Conservation (phyloP, 2,888 invertebrate species). For the Plagodis dolabraria region DNA sequence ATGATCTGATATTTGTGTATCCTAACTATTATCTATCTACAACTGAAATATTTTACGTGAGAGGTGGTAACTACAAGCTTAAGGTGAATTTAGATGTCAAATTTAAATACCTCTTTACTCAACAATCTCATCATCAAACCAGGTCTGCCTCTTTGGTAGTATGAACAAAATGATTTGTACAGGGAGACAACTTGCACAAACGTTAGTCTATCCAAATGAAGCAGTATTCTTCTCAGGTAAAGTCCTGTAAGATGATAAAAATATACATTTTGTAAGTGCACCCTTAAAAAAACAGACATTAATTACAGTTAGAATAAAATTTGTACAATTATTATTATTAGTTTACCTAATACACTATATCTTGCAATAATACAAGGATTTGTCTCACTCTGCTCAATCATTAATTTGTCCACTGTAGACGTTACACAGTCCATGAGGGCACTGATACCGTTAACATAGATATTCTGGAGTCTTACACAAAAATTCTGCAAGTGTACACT, state of each 20-base stretch:
- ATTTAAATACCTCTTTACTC: conserved; percentile 72
- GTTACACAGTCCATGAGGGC: conserved; percentile 87
- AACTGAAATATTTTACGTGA: too few species aligned
- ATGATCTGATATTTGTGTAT: too few species aligned
- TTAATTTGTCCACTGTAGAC: conserved; percentile 84
- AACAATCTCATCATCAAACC: conserved; percentile 77
- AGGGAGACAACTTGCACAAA: conserved; percentile 93
- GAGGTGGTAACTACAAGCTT: too few species aligned
- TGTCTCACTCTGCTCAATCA: conserved; percentile 80
- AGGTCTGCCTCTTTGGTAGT: conserved; percentile 86
- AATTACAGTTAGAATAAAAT: too few species aligned
- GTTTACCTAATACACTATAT: conserved; percentile 87
- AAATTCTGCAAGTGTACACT: conserved; percentile 85
- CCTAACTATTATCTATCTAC: too few species aligned
- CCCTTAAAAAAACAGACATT: too few species aligned
- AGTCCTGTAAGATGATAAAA: conserved; percentile 85
- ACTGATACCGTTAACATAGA: conserved; percentile 87
- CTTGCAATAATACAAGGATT: conserved; percentile 83
- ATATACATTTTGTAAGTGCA: too few species aligned
- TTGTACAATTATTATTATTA: neutral
- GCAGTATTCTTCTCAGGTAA: conserved; percentile 91
- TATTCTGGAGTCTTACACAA: conserved; percentile 83
- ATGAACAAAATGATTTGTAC: conserved; percentile 88
- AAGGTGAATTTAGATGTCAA: too few species aligned
- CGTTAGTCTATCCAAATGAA: conserved; percentile 92